Percentiles rank a stretch among this genome's conserved stretches.
Evolutionary conservation across 2,113 vertebrate species (phyloP).

Genomic region (Ploceus nigricollis): DNA sequence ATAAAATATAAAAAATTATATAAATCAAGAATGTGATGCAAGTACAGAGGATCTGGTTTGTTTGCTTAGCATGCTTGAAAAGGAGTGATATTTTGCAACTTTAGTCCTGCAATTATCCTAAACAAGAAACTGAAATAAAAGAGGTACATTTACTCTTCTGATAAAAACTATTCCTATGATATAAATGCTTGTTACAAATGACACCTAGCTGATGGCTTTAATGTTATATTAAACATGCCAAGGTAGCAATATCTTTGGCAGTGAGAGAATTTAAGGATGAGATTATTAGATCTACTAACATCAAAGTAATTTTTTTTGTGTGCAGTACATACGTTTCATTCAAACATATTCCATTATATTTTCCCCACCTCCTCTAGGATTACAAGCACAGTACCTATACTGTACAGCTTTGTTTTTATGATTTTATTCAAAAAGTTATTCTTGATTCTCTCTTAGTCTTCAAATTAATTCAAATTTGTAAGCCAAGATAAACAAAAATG

Average conservation of each 20-base stretch:
- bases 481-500: conserved; percentile 30
- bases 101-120: neutral
- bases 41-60: neutral
- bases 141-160: neutral
- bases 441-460: neutral
- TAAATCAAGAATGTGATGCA: neutral
- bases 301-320: neutral
- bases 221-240: conserved; percentile 35
- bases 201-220: neutral
- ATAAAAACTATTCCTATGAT: neutral
- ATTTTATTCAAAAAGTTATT: neutral
- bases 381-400: neutral
- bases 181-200: neutral
- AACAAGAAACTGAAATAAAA: neutral
- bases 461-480: neutral
- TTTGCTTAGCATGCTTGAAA: neutral
- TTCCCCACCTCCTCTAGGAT: neutral
- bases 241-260: conserved; percentile 30
- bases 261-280: conserved; percentile 12
- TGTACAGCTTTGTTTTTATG: neutral
- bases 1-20: neutral
- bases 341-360: neutral
- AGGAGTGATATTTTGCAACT: neutral
- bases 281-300: neutral
- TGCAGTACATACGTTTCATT: neutral